A percentile compares a stretch with the other conserved stretches of the same genome.
Evolutionary conservation across 2,888 invertebrate genomes (phyloP).

Genomic region (Hipparchia semele): DNA sequence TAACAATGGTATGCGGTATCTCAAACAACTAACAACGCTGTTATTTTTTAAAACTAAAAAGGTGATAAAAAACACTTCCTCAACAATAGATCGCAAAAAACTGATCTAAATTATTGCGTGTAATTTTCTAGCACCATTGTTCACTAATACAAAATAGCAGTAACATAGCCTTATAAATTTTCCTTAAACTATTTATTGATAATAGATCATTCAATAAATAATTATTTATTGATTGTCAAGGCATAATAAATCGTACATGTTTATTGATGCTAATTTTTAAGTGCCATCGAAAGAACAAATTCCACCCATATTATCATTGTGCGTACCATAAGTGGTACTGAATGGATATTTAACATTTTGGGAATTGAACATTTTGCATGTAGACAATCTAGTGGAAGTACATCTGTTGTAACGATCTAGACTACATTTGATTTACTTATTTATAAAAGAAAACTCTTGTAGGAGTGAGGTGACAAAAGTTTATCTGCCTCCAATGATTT

Average conservation of each 20-base stretch:
- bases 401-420: background rate
- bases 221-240: no score
- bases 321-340: no score
- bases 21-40: background rate
- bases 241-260: no score
- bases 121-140: background rate
- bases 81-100: background rate
- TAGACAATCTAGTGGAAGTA: no score
- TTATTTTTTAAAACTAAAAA: background rate
- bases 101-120: background rate
- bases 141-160: background rate
- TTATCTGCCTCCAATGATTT: background rate
- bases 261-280: background rate
- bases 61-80: background rate
- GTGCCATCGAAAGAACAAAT: no score
- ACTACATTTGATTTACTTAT: no score
- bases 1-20: slow-evolving; percentile 48
- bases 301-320: no score
- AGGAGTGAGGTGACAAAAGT: background rate
- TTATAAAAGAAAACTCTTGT: background rate
- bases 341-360: no score
- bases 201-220: no score
- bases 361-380: no score
- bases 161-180: background rate
- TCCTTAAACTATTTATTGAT: no score